These are phyloP conservation scores for Ascaphus truei DNA, from an alignment of 2,113 vertebrate species.

Conservation along the genomic window DNA sequence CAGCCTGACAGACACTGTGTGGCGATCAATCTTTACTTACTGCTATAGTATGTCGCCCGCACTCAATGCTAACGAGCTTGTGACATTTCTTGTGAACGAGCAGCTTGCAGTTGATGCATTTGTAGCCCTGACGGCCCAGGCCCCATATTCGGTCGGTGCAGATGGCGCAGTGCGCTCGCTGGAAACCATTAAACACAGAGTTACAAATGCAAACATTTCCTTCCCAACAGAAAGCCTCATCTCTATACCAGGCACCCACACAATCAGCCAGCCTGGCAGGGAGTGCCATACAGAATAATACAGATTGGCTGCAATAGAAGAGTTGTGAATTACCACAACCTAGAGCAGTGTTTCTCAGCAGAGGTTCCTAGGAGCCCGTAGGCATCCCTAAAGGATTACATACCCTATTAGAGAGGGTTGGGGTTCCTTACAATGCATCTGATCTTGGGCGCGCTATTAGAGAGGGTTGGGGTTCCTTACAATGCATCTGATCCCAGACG, in stretches of 20 bases:
- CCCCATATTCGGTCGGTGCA: conserved; percentile 97
- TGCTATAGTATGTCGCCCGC: conserved; percentile 74
- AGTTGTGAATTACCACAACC: too few relatives aligned
- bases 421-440: too few relatives aligned
- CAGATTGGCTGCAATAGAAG: too few relatives aligned
- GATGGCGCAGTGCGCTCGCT: conserved; percentile 97
- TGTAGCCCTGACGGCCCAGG: conserved; percentile 93
- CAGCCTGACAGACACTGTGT: too few relatives aligned
- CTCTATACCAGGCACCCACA: background rate
- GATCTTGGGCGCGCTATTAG: too few relatives aligned
- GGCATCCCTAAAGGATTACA: too few relatives aligned
- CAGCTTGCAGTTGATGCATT: conserved; percentile 98
- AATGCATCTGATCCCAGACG: too few relatives aligned
- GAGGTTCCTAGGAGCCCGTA: too few relatives aligned
- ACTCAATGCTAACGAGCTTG: conserved; percentile 87
- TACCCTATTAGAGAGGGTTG: too few relatives aligned
- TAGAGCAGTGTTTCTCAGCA: too few relatives aligned
- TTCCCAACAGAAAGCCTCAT: background rate
- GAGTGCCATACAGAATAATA: too few relatives aligned
- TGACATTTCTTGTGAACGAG: conserved; percentile 98
- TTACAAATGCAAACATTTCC: background rate
- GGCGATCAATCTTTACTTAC: conserved; percentile 49
- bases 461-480: too few relatives aligned
- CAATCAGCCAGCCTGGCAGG: background rate
- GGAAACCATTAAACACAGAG: conserved; percentile 15